Conservation (phyloP, 2,113 vertebrate genomes). For the Bos javanicus region DNA sequence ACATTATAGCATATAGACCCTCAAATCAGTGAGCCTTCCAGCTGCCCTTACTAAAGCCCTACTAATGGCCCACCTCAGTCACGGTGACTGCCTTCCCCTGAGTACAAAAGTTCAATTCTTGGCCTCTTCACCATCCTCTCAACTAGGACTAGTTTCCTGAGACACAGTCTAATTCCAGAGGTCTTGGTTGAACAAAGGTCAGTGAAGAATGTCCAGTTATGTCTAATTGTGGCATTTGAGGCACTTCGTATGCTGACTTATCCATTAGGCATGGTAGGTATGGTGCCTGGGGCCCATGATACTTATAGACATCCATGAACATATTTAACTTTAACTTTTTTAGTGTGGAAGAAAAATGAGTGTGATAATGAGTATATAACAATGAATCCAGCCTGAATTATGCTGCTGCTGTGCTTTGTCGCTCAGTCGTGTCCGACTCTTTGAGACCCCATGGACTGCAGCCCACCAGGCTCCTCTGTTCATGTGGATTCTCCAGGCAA, state of each 20-base stretch:
- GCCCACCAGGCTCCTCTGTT: neutral
- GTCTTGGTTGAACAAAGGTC: neutral
- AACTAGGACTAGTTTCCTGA: neutral
- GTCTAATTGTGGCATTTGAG: neutral
- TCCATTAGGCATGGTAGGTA: neutral
- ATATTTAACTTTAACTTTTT: neutral
- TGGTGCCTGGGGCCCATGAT: neutral
- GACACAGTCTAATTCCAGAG: neutral
- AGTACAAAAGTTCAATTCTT: neutral
- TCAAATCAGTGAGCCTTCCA: neutral
- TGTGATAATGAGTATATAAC: neutral
- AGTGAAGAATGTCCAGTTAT: neutral
- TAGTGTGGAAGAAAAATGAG: neutral
- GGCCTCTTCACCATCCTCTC: neutral
- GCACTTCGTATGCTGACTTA: neutral
- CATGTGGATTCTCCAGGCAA: neutral
- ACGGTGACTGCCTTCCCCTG: neutral
- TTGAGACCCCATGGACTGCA: neutral
- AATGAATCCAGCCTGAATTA: neutral
- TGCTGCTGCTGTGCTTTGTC: fast-evolving
- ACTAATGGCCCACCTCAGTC: neutral
- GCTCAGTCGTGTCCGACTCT: neutral
- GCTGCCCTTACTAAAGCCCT: neutral
- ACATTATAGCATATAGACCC: neutral
- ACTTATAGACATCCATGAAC: neutral